These are phyloP conservation scores for Brachypteracias leptosomus DNA, from an alignment of 2,113 vertebrate species.

Conservation along the genomic window DNA sequence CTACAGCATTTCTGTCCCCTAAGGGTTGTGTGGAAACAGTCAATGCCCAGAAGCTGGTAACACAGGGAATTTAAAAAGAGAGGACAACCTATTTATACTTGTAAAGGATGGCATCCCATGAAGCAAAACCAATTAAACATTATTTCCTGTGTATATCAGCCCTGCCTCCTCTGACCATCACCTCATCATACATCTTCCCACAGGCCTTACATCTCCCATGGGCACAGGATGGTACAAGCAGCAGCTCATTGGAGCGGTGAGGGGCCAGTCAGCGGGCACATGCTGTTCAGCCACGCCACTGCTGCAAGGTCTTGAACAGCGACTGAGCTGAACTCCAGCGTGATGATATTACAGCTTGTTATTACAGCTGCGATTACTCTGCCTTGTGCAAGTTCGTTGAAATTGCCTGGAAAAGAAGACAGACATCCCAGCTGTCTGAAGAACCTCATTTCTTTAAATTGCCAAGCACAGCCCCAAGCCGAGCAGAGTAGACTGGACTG, in stretches of 20 bases:
- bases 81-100: background rate
- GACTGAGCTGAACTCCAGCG: fast-evolving
- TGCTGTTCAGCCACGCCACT: fast-evolving
- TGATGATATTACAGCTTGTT: background rate
- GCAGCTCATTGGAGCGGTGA: no score
- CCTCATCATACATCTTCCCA: fast-evolving
- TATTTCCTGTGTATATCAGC: background rate
- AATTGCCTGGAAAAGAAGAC: background rate
- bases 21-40: background rate
- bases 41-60: background rate
- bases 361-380: background rate
- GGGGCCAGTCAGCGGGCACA: fast-evolving
- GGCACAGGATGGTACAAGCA: fast-evolving
- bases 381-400: background rate
- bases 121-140: background rate
- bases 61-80: background rate
- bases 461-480: background rate
- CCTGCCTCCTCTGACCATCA: background rate
- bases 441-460: background rate
- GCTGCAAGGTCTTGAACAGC: fast-evolving
- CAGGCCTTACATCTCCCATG: fast-evolving
- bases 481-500: background rate
- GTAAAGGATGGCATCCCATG: background rate
- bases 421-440: background rate
- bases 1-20: slow-evolving; percentile 18